Conservation (phyloP, 2,113 vertebrate genomes). For the Forbesichthys papilliferus region DNA sequence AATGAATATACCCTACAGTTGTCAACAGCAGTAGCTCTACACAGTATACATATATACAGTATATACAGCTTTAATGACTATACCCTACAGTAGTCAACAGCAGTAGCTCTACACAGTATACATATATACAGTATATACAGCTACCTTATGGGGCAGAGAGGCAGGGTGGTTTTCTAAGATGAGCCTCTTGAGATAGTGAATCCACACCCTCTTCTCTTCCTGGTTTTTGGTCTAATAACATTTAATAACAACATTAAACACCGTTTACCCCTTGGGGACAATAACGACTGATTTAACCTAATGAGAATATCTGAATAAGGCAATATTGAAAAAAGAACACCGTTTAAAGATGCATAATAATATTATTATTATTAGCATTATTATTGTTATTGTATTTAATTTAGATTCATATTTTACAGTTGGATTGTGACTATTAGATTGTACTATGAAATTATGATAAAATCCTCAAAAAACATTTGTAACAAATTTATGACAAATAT, state of each 20-base stretch:
- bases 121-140: not conserved
- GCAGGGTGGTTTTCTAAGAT: constrained; percentile 89
- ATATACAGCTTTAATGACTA: not conserved
- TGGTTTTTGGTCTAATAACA: constrained; percentile 84
- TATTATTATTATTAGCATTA: no score
- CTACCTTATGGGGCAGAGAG: constrained; percentile 88
- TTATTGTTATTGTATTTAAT: no score
- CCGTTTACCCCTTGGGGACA: not conserved
- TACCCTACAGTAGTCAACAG: not conserved
- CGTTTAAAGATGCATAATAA: no score
- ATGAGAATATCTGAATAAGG: no score
- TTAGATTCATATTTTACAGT: no score
- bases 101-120: not conserved
- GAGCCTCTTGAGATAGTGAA: constrained; percentile 88
- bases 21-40: not conserved
- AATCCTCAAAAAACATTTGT: no score
- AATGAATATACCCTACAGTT: not conserved
- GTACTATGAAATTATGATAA: no score
- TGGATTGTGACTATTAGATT: no score
- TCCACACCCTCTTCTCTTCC: constrained; percentile 89
- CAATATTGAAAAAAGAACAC: no score
- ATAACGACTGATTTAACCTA: no score
- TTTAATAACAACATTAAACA: not conserved
- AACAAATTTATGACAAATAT: no score
- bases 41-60: not conserved